phyloP scores from a whole-genome alignment of 2,113 vertebrate species.

The Uria aalge region DNA sequence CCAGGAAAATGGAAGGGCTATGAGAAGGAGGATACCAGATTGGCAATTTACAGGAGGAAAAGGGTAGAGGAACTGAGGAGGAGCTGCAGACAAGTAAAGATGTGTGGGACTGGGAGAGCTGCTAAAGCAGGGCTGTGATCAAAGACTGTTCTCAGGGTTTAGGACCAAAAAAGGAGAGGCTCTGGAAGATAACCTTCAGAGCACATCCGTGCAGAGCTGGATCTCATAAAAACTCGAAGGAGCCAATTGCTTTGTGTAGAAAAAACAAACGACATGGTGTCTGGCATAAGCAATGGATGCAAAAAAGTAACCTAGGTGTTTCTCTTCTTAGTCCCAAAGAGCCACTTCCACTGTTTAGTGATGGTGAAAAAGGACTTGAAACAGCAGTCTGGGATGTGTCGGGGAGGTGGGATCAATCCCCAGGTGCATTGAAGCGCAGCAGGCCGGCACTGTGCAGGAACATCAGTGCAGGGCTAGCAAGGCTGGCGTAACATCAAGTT shows the following conservation, averaged over 20 bases:
- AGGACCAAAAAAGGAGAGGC: neutral
- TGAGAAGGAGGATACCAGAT: neutral
- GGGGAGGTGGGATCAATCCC: neutral
- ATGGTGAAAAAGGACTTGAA: neutral
- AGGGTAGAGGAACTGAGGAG: neutral
- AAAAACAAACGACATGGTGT: neutral
- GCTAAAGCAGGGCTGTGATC: neutral
- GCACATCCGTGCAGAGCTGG: neutral
- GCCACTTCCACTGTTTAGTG: neutral
- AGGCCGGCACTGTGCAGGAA: neutral
- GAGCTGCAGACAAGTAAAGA: neutral
- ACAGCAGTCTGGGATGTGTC: neutral
- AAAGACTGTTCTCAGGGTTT: neutral
- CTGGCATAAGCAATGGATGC: neutral
- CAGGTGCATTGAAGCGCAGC: neutral
- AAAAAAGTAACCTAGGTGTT: neutral
- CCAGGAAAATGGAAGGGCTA: neutral
- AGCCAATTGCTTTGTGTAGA: neutral
- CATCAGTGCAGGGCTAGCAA: neutral
- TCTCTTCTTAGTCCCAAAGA: neutral
- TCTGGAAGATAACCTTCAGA: neutral
- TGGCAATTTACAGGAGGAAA: neutral
- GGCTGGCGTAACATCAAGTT: conserved; percentile 65
- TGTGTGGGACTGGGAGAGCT: neutral
- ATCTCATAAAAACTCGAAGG: neutral